These are phyloP conservation scores for Periophthalmodon schlosseri DNA, from an alignment of 2,113 vertebrate species.

Conservation along the genomic window DNA sequence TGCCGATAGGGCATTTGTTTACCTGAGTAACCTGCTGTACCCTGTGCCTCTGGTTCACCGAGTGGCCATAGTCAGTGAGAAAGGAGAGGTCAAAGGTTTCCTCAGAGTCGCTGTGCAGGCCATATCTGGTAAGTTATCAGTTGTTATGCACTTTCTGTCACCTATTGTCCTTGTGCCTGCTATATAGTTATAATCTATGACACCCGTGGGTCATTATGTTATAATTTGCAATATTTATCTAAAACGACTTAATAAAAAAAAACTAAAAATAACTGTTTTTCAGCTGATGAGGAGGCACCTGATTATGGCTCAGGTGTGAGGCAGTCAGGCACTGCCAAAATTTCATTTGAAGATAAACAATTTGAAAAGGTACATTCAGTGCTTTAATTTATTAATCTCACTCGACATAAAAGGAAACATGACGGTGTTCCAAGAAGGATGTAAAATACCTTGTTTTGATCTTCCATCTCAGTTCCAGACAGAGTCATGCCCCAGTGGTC, in stretches of 20 bases:
- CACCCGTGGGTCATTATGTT: too few species aligned
- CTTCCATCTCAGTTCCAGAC: conserved; percentile 86
- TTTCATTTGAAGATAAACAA: conserved; percentile 96
- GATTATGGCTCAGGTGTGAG: conserved; percentile 95
- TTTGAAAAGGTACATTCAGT: conserved; percentile 88
- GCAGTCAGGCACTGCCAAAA: conserved; percentile 94
- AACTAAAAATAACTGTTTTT: conserved; percentile 4
- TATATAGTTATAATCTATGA: too few species aligned
- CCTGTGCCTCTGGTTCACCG: conserved; percentile 95
- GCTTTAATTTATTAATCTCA: neutral
- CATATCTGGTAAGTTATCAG: conserved; percentile 85
- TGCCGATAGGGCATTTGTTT: conserved; percentile 91
- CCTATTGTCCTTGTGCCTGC: too few species aligned
- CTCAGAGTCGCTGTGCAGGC: conserved; percentile 95
- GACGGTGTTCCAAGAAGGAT: neutral
- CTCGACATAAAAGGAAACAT: neutral
- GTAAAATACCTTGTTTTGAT: conserved; percentile 12
- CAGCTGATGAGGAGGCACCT: conserved; percentile 96
- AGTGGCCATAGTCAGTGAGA: conserved; percentile 95
- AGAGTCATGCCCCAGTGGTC: conserved; percentile 79
- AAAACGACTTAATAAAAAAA: too few species aligned
- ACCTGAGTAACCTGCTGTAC: conserved; percentile 97
- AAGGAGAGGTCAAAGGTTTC: conserved; percentile 97
- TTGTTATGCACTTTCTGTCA: neutral
- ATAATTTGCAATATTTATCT: too few species aligned